Evolutionary conservation across 2,888 invertebrate species (phyloP).

Genomic region (Pemphredon lugubris): DNA sequence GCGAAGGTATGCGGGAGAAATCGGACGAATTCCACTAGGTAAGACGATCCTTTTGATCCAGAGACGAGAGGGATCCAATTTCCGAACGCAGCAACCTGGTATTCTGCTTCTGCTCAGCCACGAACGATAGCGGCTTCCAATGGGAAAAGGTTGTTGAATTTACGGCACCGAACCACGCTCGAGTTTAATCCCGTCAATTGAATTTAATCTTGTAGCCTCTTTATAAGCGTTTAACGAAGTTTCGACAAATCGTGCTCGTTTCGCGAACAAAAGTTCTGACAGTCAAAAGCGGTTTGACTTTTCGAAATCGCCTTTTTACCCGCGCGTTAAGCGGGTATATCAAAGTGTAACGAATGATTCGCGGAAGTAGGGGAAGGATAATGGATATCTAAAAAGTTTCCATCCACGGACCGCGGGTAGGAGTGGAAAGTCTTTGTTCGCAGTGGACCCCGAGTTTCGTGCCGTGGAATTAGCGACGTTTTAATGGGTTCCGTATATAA

Average conservation of each 20-base stretch:
- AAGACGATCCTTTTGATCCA: conserved; percentile 27
- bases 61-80: conserved; percentile 42
- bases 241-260: conserved; percentile 5
- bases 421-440: conserved; percentile 63
- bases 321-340: conserved; percentile 24
- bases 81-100: conserved; percentile 25
- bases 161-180: conserved; percentile 25
- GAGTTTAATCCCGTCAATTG: conserved; percentile 51
- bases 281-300: neutral
- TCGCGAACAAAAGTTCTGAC: neutral
- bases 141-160: conserved; percentile 24
- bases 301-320: conserved; percentile 5
- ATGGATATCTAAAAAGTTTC: conserved; percentile 75
- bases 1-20: conserved; percentile 15
- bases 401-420: conserved; percentile 7
- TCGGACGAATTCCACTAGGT: conserved; percentile 24
- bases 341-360: conserved; percentile 35
- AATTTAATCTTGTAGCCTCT: conserved; percentile 41
- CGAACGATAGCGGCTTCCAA: conserved; percentile 20
- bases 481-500: conserved; percentile 63
- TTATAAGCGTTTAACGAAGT: conserved; percentile 25
- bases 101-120: conserved; percentile 21
- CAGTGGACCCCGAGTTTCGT: conserved; percentile 70
- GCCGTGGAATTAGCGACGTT: conserved; percentile 73
- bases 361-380: conserved; percentile 57